Conservation (phyloP, 2,888 invertebrate genomes). For the Drosophila subquinaria region DNA sequence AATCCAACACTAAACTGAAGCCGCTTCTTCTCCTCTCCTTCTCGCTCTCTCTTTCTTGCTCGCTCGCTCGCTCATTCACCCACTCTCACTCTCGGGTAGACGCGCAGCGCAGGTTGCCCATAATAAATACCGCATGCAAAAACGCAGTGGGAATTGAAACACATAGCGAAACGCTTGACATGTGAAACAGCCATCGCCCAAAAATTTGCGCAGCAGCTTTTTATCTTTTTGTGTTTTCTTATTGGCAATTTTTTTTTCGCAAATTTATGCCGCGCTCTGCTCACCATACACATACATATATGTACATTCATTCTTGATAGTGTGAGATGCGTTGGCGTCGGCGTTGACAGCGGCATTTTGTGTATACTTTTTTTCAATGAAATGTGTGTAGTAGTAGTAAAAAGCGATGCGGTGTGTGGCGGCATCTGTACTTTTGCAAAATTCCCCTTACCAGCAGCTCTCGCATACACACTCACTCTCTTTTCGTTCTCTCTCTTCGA, state of each 20-base stretch:
- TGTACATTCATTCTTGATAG: not conserved
- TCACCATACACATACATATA: constrained; percentile 3
- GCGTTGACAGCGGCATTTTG: constrained; percentile 52
- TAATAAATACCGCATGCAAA: constrained; percentile 70
- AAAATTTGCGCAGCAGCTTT: constrained; percentile 82
- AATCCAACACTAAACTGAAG: constrained; percentile 31
- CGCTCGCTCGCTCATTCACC: constrained; percentile 12
- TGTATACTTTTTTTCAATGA: constrained; percentile 75
- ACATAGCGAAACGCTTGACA: constrained; percentile 45
- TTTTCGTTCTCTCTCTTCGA: constrained; percentile 30
- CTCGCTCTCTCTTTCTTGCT: constrained; percentile 5
- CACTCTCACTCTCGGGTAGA: constrained; percentile 52
- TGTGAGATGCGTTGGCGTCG: constrained; percentile 37
- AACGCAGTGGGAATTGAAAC: constrained; percentile 57
- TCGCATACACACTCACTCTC: constrained; percentile 34
- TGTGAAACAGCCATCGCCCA: constrained; percentile 74
- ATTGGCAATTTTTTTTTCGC: constrained; percentile 43
- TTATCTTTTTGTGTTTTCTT: constrained; percentile 61
- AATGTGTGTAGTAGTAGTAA: constrained; percentile 70
- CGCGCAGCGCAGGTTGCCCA: constrained; percentile 65
- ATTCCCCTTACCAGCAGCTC: constrained; percentile 49
- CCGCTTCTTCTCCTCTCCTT: constrained; percentile 5
- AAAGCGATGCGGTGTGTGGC: constrained; percentile 67
- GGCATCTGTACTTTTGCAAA: constrained; percentile 77
- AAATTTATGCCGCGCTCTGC: constrained; percentile 35